These are phyloP conservation scores for Aphaenogaster floridana DNA, from an alignment of 1,140 invertebrate species.

Conservation along the genomic window DNA sequence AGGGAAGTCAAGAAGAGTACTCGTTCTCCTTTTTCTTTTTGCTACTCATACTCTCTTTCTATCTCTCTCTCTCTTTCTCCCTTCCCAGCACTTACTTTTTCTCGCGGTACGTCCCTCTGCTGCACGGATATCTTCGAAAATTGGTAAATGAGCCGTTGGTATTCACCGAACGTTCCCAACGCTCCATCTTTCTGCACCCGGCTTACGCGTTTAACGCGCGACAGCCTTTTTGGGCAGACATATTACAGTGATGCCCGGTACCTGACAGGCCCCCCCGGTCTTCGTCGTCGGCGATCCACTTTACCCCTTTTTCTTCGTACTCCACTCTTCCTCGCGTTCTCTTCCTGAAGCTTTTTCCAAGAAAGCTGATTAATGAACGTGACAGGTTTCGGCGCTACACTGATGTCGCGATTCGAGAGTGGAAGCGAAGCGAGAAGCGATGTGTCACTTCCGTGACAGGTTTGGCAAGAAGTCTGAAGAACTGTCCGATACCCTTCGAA, in stretches of 20 bases:
- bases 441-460: conserved; percentile 34
- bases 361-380: conserved; percentile 65
- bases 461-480: conserved; percentile 27
- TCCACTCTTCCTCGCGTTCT: conserved; percentile 35
- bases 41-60: neutral
- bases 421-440: conserved; percentile 66
- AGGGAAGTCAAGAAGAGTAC: conserved; percentile 70
- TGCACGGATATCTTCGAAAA: conserved; percentile 42
- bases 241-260: conserved; percentile 31
- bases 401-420: conserved; percentile 43
- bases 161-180: conserved; percentile 41
- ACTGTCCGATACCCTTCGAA: neutral
- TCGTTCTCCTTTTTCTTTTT: conserved; percentile 44
- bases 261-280: neutral
- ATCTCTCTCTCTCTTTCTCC: neutral
- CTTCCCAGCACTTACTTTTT: conserved; percentile 9
- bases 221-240: conserved; percentile 44
- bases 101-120: neutral
- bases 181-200: conserved; percentile 19
- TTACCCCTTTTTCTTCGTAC: conserved; percentile 30
- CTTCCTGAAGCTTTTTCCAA: conserved; percentile 43
- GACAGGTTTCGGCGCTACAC: conserved; percentile 65
- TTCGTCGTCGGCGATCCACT: conserved; percentile 31
- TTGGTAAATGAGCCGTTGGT: conserved; percentile 59
- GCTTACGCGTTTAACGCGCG: conserved; percentile 33